Base-by-base conservation (phyloP, 2,797 vertebrate genomes). In the Thalassophryne amazonica region DNA sequence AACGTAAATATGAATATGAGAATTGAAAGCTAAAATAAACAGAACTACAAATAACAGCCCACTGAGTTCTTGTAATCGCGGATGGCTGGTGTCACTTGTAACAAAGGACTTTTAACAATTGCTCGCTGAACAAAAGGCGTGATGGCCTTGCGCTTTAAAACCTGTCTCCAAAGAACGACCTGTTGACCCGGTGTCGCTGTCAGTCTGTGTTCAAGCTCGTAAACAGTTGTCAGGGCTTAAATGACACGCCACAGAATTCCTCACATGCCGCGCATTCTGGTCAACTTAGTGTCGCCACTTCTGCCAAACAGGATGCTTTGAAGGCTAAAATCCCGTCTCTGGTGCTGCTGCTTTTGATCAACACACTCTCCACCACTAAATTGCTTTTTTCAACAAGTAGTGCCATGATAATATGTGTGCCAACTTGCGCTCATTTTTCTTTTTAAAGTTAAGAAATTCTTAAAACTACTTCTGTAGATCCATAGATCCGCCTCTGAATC, bases 201-300 rank as follows among this genome's bases (percentile, higher is more conserved):
- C 30, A 36, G 12, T 36, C 43, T 46, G 22, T 24, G 13, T 17
- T 4, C 2, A 6, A n/a, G 13, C 35, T 10, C n/a, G 39, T 36
- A 24, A 42, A 52, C 55, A 40, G 39, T 47, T 17, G 31, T 6
- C 41, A 36, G 35, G 41, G 31, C 47, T 69, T 27, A 34, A 11
- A 33, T 37, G 48, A 62, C 55, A 36, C 8, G 17, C 8, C 24
- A 4, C 12, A 5, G 55, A 42, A 39, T 15, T 48, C 53, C 47
- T 61, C 34, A 24, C 25, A 73, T 82, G 15, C 60, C 68, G 11
- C 1, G 2, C 71, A 75, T 85, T 79, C 64, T 53, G 69, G 53
- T 60, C 4, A 32, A 17, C 31, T 41, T 10, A 45, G 38, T 63
- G 60, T 71, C 63, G 57, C 29, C 34, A 6, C 37, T 48, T 45